phyloP scores from a whole-genome alignment of 1,140 invertebrate species.

The Drosophila hydei region DNA sequence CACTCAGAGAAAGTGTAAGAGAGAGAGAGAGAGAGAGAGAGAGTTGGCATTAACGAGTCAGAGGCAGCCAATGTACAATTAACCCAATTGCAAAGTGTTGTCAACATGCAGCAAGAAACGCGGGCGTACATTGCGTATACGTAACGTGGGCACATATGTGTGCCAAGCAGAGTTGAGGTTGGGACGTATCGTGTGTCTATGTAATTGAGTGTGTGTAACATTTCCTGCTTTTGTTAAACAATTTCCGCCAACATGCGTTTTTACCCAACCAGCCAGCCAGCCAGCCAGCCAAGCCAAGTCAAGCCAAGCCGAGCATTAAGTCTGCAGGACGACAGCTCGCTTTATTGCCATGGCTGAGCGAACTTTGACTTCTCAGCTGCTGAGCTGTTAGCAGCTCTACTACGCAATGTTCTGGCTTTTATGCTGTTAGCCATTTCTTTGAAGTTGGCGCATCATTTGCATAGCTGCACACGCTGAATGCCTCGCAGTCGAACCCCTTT shows the following conservation, averaged over 20 bases:
- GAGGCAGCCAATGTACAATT: conserved; percentile 72
- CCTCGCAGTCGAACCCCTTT: neutral
- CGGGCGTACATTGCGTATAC: conserved; percentile 67
- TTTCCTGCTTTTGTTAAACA: conserved; percentile 75
- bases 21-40: neutral
- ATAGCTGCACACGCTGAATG: conserved; percentile 21
- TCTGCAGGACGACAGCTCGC: conserved; percentile 22
- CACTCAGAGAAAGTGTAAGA: neutral
- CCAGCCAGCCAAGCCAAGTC: neutral
- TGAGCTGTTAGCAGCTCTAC: neutral
- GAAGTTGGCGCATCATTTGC: conserved; percentile 46
- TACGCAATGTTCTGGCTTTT: conserved; percentile 5
- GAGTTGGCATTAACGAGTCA: conserved; percentile 35
- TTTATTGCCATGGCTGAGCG: conserved; percentile 8
- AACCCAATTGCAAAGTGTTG: conserved; percentile 80
- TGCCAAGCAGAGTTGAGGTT: neutral
- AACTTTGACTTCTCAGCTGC: conserved; percentile 1
- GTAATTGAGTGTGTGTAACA: conserved; percentile 67
- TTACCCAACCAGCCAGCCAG: conserved; percentile 15
- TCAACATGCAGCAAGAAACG: too few species aligned
- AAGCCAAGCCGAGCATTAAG: conserved; percentile 23
- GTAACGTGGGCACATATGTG: conserved; percentile 38
- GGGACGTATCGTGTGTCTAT: conserved; percentile 29
- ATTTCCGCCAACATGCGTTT: conserved; percentile 64
- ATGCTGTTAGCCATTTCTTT: conserved; percentile 20